Base-by-base conservation (phyloP, 2,888 invertebrate genomes). In the Yponomeuta plumbellus region DNA sequence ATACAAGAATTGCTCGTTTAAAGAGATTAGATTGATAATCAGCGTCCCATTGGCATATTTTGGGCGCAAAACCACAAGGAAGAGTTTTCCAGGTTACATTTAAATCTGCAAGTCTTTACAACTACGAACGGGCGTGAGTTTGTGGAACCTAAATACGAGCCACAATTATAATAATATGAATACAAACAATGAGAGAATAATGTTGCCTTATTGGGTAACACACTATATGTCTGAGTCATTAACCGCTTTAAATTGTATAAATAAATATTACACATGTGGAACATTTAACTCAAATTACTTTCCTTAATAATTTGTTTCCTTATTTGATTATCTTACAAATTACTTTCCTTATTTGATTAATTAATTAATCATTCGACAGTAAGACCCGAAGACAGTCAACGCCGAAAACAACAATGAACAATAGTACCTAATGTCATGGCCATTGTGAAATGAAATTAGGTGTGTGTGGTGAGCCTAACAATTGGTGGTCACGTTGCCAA, bases 371-470 rank as follows among this genome's bases (percentile, higher is more conserved):
- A 13, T 13, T 3, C 44, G 3, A 13, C 17, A 52, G 44, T 17
- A 52, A 52, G 44, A 52, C 44, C 3, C 70, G 59, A 59, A 59
- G 59, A 59, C 10, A 21, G 59, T 59, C 59, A 2, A 59, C 59
- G 59, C 21, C 59, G 22, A 22, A n/a, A 22, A 13, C 26, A 52
- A 64, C 75, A 75, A 72, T 76, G 74, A 70, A 79, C 79, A 80
- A 78, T 79, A 72, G 75, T 71, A 34, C 34, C 34, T 34, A 73
- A 72, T 73, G 75, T 74, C 72, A 74, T 71, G 73, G 74, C 71
- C 75, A 75, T 70, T 74, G 73, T 75, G 75, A 73, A 71, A 69
- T 69, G 70, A 67, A 69, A 68, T 75, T 75, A 69, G 76, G 73
- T 52, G 44, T 17, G 17, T 52, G 44, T 69, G 66, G 70, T 64